A percentile compares a stretch with the other conserved stretches of the same genome.
Conservation (phyloP, 2,797 vertebrate species). For the Schizothorax lantsangensis region DNA sequence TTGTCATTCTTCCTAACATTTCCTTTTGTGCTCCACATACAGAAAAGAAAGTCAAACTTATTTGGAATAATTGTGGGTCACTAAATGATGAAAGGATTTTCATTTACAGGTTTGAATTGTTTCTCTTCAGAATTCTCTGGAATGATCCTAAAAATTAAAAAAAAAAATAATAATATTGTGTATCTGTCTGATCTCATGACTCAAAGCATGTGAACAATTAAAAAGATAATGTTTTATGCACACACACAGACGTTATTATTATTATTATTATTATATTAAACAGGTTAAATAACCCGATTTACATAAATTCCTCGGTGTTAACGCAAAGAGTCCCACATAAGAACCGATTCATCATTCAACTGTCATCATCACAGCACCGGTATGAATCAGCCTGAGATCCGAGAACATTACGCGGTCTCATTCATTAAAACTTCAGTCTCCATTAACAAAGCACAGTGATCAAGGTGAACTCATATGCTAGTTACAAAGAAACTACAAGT, state of each 20-base stretch:
- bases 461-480: not conserved
- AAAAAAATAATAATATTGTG: too few relatives aligned
- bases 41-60: too few relatives aligned
- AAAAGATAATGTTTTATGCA: not conserved
- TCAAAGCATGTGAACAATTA: not conserved
- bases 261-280: not conserved
- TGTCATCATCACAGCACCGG: constrained; percentile 22
- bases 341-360: constrained; percentile 8
- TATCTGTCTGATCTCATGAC: not conserved
- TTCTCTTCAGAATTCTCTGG: not conserved
- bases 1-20: not conserved
- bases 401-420: not conserved
- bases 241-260: not conserved
- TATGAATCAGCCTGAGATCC: constrained; percentile 26
- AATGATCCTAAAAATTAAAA: not conserved
- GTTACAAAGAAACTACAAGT: not conserved
- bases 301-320: not conserved
- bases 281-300: not conserved
- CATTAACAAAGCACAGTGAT: not conserved
- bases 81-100: not conserved
- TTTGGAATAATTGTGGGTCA: not conserved
- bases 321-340: not conserved
- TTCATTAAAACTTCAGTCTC: constrained; percentile 37
- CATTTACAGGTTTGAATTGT: too few relatives aligned
- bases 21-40: not conserved